These are phyloP conservation scores for Clarias pachynema DNA, from an alignment of 2,797 vertebrate genomes.

Conservation along the genomic window DNA sequence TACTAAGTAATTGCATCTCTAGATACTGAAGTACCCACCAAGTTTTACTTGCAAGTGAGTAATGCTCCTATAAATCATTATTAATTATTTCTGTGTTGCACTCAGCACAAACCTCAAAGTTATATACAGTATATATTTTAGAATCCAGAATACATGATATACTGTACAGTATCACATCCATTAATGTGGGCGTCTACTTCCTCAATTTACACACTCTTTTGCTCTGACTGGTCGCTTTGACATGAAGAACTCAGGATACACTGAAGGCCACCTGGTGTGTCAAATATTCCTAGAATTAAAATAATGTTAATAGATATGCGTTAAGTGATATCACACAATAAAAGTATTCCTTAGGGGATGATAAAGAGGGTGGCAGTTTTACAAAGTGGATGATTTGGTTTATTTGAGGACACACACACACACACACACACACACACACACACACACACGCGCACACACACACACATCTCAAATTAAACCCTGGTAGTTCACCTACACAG, in stretches of 20 bases:
- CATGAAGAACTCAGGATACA: background rate
- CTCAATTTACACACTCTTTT: background rate
- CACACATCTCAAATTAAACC: background rate
- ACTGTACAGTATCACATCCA: background rate
- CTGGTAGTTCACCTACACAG: slow-evolving; percentile 11
- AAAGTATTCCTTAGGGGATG: slow-evolving; percentile 52
- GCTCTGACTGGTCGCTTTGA: background rate
- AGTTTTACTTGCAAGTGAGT: background rate
- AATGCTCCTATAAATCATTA: background rate
- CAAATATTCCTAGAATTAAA: background rate
- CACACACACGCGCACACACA: slow-evolving; percentile 43
- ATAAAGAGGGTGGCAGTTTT: slow-evolving; percentile 46
- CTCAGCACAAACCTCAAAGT: background rate
- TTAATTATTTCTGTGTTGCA: background rate
- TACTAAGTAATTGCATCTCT: background rate
- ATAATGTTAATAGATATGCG: background rate
- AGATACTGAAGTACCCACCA: background rate
- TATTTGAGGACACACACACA: slow-evolving; percentile 19
- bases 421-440: slow-evolving; percentile 13
- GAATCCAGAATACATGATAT: background rate
- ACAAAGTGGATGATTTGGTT: slow-evolving; percentile 19
- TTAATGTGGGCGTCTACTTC: background rate
- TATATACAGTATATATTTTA: background rate
- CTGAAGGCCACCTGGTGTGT: background rate
- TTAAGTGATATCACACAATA: slow-evolving; percentile 2